These are phyloP conservation scores for Hirtodrosophila cameraria DNA, from an alignment of 2,888 invertebrate species.

Conservation along the genomic window DNA sequence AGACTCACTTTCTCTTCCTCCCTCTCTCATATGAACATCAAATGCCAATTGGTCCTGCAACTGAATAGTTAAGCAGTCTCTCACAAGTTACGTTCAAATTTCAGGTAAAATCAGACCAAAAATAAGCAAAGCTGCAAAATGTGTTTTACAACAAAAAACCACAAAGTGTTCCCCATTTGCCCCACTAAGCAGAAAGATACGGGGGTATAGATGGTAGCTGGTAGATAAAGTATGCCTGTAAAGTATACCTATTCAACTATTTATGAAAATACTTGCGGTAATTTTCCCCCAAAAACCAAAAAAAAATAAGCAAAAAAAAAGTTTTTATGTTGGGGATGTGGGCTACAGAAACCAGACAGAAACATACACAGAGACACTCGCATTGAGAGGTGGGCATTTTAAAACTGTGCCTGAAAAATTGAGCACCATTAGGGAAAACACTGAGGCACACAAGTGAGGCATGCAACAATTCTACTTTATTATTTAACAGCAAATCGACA, in stretches of 20 bases:
- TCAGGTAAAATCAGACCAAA: conserved; percentile 44
- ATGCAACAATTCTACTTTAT: conserved; percentile 40
- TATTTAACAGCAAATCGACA: conserved; percentile 46
- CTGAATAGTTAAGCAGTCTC: conserved; percentile 48
- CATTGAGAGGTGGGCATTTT: conserved; percentile 2
- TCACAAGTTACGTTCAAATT: conserved; percentile 24
- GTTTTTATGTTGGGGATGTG: conserved; percentile 24
- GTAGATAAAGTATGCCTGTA: conserved; percentile 24
- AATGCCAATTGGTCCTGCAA: conserved; percentile 46
- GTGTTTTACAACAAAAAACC: conserved; percentile 39
- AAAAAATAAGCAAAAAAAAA: conserved; percentile 17
- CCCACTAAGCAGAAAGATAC: neutral
- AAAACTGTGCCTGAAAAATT: conserved; percentile 35
- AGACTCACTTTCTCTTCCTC: too few species aligned
- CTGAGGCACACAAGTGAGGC: conserved; percentile 9
- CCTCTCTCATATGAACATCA: conserved; percentile 13
- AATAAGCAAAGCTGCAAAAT: conserved; percentile 29
- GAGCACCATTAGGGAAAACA: conserved; percentile 30
- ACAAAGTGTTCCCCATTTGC: conserved; percentile 22
- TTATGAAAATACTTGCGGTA: conserved; percentile 75
- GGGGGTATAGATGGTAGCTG: neutral
- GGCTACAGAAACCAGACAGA: conserved; percentile 9
- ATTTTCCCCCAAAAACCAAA: conserved; percentile 38
- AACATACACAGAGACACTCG: conserved; percentile 6
- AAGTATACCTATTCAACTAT: conserved; percentile 68